Percentiles rank a stretch among this genome's conserved stretches.
These are phyloP conservation scores for Magallana ariakensis DNA, from an alignment of 1,140 invertebrate species.

Conservation along the genomic window DNA sequence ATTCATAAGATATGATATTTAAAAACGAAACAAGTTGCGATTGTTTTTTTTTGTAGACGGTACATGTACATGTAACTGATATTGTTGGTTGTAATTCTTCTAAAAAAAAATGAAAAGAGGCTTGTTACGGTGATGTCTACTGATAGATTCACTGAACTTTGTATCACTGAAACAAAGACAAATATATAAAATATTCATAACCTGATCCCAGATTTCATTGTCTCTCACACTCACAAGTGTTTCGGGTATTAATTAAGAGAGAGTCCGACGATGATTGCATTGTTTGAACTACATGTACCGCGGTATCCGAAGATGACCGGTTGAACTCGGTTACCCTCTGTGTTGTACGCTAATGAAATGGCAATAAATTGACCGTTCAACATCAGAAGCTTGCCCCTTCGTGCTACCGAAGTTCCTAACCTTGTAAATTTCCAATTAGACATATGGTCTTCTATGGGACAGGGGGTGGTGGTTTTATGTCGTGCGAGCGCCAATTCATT, in stretches of 20 bases:
- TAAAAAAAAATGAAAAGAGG: too few species aligned
- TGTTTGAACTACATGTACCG: background rate
- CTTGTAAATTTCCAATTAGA: slow-evolving; percentile 33
- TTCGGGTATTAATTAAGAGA: slow-evolving; percentile 18
- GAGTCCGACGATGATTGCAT: background rate
- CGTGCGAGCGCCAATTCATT: slow-evolving; percentile 17
- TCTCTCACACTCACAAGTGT: background rate
- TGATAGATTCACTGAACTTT: too few species aligned
- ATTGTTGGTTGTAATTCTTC: too few species aligned
- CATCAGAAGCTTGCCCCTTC: background rate
- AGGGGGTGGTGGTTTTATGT: background rate
- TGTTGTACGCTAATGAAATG: slow-evolving; percentile 1
- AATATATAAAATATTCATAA: slow-evolving; percentile 20
- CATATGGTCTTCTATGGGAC: slow-evolving; percentile 10
- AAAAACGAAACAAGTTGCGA: too few species aligned
- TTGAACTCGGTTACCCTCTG: slow-evolving; percentile 10
- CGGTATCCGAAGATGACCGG: background rate
- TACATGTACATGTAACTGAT: too few species aligned
- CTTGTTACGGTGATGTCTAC: too few species aligned
- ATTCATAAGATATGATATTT: background rate
- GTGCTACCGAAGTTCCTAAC: background rate
- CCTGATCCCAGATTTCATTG: background rate
- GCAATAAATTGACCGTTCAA: background rate
- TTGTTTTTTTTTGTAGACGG: too few species aligned
- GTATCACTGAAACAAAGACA: too few species aligned